These are phyloP conservation scores for Paedocypris micromegethes DNA, from an alignment of 2,797 vertebrate species.

Conservation along the genomic window DNA sequence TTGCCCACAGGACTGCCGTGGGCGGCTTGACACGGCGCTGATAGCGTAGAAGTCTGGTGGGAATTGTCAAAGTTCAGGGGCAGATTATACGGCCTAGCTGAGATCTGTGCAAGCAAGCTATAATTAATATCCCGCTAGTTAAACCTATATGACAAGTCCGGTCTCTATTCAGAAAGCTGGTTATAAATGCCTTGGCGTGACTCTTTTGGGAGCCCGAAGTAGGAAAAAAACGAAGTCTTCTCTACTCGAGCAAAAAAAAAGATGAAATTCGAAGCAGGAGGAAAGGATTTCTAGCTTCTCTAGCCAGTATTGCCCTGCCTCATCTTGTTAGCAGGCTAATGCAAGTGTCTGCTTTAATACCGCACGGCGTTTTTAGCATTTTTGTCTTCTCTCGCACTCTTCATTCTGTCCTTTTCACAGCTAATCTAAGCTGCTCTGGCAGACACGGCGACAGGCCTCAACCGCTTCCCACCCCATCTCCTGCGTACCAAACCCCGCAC, in stretches of 20 bases:
- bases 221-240: background rate
- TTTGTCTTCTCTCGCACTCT: slow-evolving; percentile 45
- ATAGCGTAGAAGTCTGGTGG: slow-evolving; percentile 36
- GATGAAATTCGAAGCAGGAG: slow-evolving; percentile 30
- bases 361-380: slow-evolving; percentile 67
- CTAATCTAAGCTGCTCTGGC: slow-evolving; percentile 71
- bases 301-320: slow-evolving; percentile 66
- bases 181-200: slow-evolving; percentile 55
- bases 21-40: slow-evolving; percentile 49
- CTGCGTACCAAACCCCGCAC: slow-evolving; percentile 15
- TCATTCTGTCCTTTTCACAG: slow-evolving; percentile 64
- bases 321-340: slow-evolving; percentile 73
- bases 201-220: slow-evolving; percentile 35
- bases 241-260: slow-evolving; percentile 8
- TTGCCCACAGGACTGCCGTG: slow-evolving; percentile 43
- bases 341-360: slow-evolving; percentile 76
- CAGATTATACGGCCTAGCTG: slow-evolving; percentile 61
- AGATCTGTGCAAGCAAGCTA: slow-evolving; percentile 55
- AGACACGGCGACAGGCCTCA: slow-evolving; percentile 64
- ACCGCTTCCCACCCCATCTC: slow-evolving; percentile 46
- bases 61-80: slow-evolving; percentile 54
- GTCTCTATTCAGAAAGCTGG: slow-evolving; percentile 44
- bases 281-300: slow-evolving; percentile 46
- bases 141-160: slow-evolving; percentile 65
- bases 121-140: slow-evolving; percentile 72